Evolutionary conservation across 2,888 invertebrate species (phyloP), one percentile per base, ranked within the genome.

Genomic region (Sarcophaga rosellei): DNA sequence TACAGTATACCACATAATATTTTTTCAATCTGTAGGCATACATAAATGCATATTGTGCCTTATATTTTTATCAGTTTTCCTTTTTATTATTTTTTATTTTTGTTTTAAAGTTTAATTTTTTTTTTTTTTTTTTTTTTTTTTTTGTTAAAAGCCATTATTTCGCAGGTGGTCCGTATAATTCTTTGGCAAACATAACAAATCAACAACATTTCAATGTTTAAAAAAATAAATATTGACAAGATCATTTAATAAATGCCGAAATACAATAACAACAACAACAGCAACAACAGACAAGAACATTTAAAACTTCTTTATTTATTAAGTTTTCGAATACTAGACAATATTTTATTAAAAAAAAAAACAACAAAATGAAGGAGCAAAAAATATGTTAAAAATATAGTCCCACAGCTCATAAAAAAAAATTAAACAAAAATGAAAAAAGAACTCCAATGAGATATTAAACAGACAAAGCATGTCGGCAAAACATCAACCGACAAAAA

Each of bases 401-500:
- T 68, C 69, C 5, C 23, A 70, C 62, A 68, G 70, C 65, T 78
- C 25, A 35, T 47, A 59, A 81, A 77, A 73, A 77, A 59, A 81
- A 77, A 73, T 74, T 21, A 57, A 78, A 63, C 47, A 59, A 81
- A 77, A 74, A 73, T 35, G 45, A 79, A 63, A 25, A 66, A 80
- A 72, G 47, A 80, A 61, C 65, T 45, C 70, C 81, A 75, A 86
- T 53, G 80, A 77, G 47, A 84, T 74, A 76, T 68, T 44, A 81
- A 81, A 78, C 79, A 73, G 76, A 85, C 80, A 76, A 83, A 85
- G 59, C 35, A 88, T 88, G 91, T 88, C 90, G 91, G 90, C 90
- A 88, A 90, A 91, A 90, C 91, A 90, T 91, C 90, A 91, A 91
- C 89, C 88, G 81, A 53, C 11, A 86, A 87, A 82, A 89, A 89